Evolutionary conservation across 1,140 invertebrate genomes (phyloP).

Genomic region (Drosophila simulans): DNA sequence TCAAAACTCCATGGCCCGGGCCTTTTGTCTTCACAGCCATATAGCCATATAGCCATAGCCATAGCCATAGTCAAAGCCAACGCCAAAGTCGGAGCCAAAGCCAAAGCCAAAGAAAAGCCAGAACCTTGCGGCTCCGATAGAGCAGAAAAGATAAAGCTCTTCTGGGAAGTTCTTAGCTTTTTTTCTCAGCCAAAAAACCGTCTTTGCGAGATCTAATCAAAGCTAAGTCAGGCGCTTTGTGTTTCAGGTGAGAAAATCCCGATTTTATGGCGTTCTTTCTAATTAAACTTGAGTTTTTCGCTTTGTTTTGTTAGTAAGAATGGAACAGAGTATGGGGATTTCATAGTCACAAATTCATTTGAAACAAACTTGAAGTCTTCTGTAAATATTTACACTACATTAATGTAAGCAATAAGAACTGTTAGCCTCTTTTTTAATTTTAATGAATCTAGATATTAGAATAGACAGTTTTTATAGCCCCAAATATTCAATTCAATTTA

Average conservation of each 20-base stretch:
- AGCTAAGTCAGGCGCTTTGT: conserved; percentile 18
- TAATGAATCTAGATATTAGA: not conserved
- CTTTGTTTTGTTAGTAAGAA: not conserved
- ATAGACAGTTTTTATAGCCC: not conserved
- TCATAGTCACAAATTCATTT: not conserved
- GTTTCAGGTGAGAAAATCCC: conserved; percentile 27
- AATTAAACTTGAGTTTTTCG: conserved; percentile 7
- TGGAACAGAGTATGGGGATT: not conserved
- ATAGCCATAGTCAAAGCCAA: conserved; percentile 3
- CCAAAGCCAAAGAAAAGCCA: conserved; percentile 17
- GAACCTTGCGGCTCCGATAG: conserved; percentile 39
- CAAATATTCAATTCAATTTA: conserved; percentile 1
- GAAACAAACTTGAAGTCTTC: not conserved
- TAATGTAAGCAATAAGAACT: too few species aligned
- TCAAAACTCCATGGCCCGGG: conserved; percentile 21
- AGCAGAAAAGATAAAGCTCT: conserved; percentile 40
- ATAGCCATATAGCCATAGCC: not conserved
- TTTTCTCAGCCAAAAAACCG: conserved; percentile 17
- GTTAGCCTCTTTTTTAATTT: not conserved
- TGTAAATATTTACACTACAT: not conserved
- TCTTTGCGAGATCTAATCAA: conserved; percentile 28
- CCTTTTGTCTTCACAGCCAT: conserved; percentile 11
- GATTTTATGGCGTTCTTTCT: conserved; percentile 4
- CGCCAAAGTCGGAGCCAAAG: not conserved
- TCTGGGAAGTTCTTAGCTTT: conserved; percentile 35